These are phyloP conservation scores for Congeria kusceri DNA, from an alignment of 2,888 invertebrate species.

Conservation along the genomic window DNA sequence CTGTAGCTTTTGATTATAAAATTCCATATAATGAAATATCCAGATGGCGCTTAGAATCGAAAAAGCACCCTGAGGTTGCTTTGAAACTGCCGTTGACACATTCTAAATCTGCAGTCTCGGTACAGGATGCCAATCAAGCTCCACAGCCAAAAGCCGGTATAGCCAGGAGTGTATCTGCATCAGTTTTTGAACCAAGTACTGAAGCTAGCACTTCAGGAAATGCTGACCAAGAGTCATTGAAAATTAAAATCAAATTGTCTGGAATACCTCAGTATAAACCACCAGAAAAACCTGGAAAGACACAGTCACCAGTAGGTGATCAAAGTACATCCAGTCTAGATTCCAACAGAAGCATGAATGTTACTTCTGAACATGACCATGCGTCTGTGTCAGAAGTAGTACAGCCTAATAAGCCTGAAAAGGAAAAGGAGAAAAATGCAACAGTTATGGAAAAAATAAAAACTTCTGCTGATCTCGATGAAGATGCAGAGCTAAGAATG, in stretches of 20 bases:
- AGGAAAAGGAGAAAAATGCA: not conserved
- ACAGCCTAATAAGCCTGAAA: not conserved
- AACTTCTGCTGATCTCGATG: slow-evolving; percentile 22
- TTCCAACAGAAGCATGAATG: too few species aligned
- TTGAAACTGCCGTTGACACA: not conserved
- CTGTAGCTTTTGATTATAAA: slow-evolving; percentile 45
- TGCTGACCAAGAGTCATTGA: slow-evolving; percentile 40
- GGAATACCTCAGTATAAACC: slow-evolving; percentile 5
- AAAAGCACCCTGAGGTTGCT: slow-evolving; percentile 7
- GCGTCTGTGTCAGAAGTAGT: too few species aligned
- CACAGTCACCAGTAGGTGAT: too few species aligned
- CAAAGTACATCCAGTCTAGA: too few species aligned
- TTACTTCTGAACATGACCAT: too few species aligned
- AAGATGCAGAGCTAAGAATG: slow-evolving; percentile 40
- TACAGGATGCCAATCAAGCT: not conserved
- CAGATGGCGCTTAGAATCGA: slow-evolving; percentile 57
- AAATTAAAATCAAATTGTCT: slow-evolving; percentile 50
- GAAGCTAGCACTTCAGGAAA: not conserved
- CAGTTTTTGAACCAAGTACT: not conserved
- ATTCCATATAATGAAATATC: slow-evolving; percentile 64
- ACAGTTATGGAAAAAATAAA: not conserved
- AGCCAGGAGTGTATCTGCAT: slow-evolving; percentile 1
- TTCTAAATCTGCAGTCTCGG: not conserved
- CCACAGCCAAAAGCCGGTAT: not conserved
- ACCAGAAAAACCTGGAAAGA: not conserved